Evolutionary conservation across 2,888 invertebrate genomes (phyloP).

Genomic region (Eupeodes luniger): DNA sequence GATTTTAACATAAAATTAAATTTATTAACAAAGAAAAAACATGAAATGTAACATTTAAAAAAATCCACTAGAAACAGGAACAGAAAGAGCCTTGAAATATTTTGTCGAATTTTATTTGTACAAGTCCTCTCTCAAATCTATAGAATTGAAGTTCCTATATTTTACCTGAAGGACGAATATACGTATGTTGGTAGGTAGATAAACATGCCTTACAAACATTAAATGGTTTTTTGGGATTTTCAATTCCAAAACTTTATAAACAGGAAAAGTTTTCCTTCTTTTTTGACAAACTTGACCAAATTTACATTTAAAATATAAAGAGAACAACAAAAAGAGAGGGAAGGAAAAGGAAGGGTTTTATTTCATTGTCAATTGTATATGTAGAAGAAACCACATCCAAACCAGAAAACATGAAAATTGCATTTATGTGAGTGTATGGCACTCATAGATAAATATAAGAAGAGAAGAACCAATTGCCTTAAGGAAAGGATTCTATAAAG

Average conservation of each 20-base stretch:
- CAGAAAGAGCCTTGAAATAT: not conserved
- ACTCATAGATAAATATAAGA: too few species aligned
- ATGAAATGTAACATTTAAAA: too few species aligned
- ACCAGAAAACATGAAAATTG: not conserved
- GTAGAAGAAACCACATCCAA: not conserved
- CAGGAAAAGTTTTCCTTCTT: slow-evolving; percentile 9
- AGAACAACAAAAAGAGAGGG: not conserved
- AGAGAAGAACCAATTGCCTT: not conserved
- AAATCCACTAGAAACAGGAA: not conserved
- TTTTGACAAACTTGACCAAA: not conserved
- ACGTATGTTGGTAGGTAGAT: not conserved
- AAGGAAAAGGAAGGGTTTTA: not conserved
- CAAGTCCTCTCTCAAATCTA: not conserved
- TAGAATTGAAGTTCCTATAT: not conserved
- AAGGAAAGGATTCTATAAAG: not conserved
- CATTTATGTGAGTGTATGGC: not conserved
- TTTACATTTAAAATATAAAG: slow-evolving; percentile 36
- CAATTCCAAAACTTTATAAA: slow-evolving; percentile 21
- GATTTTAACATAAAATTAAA: slow-evolving; percentile 35
- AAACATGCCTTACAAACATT: not conserved
- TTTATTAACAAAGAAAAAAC: too few species aligned
- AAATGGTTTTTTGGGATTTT: slow-evolving; percentile 14
- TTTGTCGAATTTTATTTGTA: not conserved
- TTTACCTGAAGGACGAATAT: not conserved
- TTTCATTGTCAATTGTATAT: not conserved